phyloP scores from a whole-genome alignment of 1,140 invertebrate genomes.

The Mercenaria mercenaria region DNA sequence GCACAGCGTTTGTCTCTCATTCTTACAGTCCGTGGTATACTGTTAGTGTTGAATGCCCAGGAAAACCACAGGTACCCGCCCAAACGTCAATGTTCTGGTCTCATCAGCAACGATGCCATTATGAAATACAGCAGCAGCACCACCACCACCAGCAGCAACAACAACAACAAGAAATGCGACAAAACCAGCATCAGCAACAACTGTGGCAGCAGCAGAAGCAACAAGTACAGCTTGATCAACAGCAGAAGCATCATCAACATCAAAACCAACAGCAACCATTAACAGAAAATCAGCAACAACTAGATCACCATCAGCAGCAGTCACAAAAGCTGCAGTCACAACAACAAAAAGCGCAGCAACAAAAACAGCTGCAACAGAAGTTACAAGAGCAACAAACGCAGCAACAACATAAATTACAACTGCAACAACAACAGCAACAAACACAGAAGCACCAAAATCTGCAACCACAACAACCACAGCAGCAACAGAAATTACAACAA shows the following conservation, averaged over 20 bases:
- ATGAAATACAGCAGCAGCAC: not conserved
- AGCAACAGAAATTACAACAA: not conserved
- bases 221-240: not conserved
- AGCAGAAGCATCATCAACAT: not conserved
- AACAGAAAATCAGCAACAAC: not conserved
- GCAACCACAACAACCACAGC: not conserved
- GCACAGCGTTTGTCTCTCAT: not conserved
- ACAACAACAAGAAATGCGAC: not conserved
- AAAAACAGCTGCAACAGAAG: not conserved
- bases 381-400: not conserved
- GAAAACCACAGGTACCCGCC: not conserved
- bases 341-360: not conserved
- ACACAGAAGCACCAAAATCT: not conserved
- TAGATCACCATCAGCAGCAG: not conserved
- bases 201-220: not conserved
- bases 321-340: not conserved
- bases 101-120: slow-evolving; percentile 1
- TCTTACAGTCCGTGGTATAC: not conserved
- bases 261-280: not conserved
- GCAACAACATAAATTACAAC: not conserved
- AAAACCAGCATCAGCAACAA: not conserved
- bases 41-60: not conserved
- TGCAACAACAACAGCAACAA: not conserved
- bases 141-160: not conserved
- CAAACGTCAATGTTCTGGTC: slow-evolving; percentile 41